Evolutionary conservation across 1,140 invertebrate genomes (phyloP).

Genomic region (Grapholita molesta): DNA sequence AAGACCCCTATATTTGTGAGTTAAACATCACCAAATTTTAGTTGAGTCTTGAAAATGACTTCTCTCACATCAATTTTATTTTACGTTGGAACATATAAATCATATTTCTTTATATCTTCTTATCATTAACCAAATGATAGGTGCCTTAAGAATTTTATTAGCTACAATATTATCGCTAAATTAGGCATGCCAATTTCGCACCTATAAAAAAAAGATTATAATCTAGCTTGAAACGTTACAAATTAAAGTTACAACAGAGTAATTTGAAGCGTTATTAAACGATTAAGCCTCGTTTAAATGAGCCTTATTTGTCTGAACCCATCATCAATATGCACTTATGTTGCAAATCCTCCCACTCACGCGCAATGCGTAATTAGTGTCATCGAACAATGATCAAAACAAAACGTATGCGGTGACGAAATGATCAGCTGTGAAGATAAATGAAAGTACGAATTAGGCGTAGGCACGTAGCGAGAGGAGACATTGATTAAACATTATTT

Average conservation of each 20-base stretch:
- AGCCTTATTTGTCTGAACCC: background rate
- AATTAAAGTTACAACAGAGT: background rate
- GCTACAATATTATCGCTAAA: too few relatives aligned
- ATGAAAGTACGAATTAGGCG: background rate
- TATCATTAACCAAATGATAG: too few relatives aligned
- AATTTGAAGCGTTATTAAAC: background rate
- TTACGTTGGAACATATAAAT: too few relatives aligned
- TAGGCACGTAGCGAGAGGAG: too few relatives aligned
- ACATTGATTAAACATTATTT: too few relatives aligned
- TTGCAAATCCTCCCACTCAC: slow-evolving; percentile 8
- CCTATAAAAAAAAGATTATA: background rate
- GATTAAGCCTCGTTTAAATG: slow-evolving; percentile 4
- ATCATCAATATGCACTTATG: background rate
- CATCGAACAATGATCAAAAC: slow-evolving; percentile 2
- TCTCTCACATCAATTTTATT: too few relatives aligned
- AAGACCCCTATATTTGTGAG: too few relatives aligned
- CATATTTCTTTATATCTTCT: too few relatives aligned
- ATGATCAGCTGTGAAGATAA: background rate
- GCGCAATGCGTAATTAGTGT: slow-evolving; percentile 2
- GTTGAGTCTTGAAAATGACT: too few relatives aligned
- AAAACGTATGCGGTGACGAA: slow-evolving; percentile 1
- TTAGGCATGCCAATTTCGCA: background rate
- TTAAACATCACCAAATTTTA: too few relatives aligned
- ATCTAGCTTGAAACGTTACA: background rate
- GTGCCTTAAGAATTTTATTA: too few relatives aligned